Evolutionary conservation across 2,888 invertebrate species (phyloP), one percentile per base, ranked within the genome.

Genomic region (Cataglyphis albicans): DNA sequence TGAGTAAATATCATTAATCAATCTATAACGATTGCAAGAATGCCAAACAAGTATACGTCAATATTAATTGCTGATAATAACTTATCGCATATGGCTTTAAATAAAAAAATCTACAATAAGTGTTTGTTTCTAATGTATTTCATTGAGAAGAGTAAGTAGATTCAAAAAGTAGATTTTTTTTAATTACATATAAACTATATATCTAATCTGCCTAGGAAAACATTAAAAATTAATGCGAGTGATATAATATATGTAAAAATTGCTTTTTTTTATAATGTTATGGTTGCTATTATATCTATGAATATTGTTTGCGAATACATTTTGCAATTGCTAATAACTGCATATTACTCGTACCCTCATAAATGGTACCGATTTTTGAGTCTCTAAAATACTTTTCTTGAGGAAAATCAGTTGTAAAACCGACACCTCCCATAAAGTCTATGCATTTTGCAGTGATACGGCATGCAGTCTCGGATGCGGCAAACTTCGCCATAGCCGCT

Each of bases 391-490:
- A 98, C 95, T 99, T 99, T 94, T 99, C 99, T 90, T 99, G 98
- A 0, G 99, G 98, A 94, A 98, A 99, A 93, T 98, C 98, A 92
- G 97, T 97, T 0, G 98, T 98, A 95, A 98, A 99, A 25, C 99
- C 99, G 25, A 99, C 98, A 18, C 99, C 99, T 0, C 99, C 99
- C 98, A 99, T 98, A 96, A 98, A 98, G 94, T 99, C 99, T 87
- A 99, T 97, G 95, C 99, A 99, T 94, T 98, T 98, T 15, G 98
- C 97, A 59, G 99, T 98, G 1, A 98, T 96, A 88, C 96, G 96
- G 88, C 98, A 97, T 1, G 99, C 99, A 67, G 98, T 97, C 96
- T 99, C 98, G 91, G 98, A 97, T 48, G 98, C 97, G 92, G 95
- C 98, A 91, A 97, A 97, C 95, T 99, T 99, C 1, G 98, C 98